Evolutionary conservation across 2,888 invertebrate genomes (phyloP).

Genomic region (Tiphia femorata): DNA sequence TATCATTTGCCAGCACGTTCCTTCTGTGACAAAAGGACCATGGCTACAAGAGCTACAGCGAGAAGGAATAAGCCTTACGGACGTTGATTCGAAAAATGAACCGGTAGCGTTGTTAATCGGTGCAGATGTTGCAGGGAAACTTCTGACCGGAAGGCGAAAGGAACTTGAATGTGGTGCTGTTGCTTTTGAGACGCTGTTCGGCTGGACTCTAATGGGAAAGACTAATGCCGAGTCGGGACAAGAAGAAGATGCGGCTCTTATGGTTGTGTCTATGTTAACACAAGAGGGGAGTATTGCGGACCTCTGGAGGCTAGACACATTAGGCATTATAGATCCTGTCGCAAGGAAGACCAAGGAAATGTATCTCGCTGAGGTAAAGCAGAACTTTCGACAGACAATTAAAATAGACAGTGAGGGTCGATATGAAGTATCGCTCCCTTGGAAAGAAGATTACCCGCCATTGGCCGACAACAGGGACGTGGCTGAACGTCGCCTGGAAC

Average conservation of each 20-base stretch:
- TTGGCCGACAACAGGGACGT: slow-evolving; percentile 43
- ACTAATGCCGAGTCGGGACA: not conserved
- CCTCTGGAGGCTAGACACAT: slow-evolving; percentile 48
- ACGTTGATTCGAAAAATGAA: not conserved
- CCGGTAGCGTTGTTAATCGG: slow-evolving; percentile 11
- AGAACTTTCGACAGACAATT: slow-evolving; percentile 42
- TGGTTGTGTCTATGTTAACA: slow-evolving; percentile 18
- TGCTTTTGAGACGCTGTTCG: slow-evolving; percentile 37
- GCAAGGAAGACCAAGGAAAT: slow-evolving; percentile 25
- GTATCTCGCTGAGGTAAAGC: slow-evolving; percentile 19
- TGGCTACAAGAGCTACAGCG: slow-evolving; percentile 6
- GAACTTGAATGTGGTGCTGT: slow-evolving; percentile 28
- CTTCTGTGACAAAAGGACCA: not conserved
- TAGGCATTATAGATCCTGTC: slow-evolving; percentile 48
- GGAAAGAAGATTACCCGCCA: slow-evolving; percentile 49
- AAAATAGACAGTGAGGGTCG: slow-evolving; percentile 30
- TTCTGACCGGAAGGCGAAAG: not conserved
- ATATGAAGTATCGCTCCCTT: slow-evolving; percentile 56
- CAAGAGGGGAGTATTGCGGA: slow-evolving; percentile 31
- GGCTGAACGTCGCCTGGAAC: slow-evolving; percentile 42
- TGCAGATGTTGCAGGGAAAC: not conserved
- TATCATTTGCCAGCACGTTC: not conserved
- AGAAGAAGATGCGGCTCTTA: slow-evolving; percentile 1
- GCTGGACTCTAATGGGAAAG: slow-evolving; percentile 41
- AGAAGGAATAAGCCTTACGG: not conserved